Evolutionary conservation across 2,113 vertebrate genomes (phyloP).

Genomic region (Columbina picui): DNA sequence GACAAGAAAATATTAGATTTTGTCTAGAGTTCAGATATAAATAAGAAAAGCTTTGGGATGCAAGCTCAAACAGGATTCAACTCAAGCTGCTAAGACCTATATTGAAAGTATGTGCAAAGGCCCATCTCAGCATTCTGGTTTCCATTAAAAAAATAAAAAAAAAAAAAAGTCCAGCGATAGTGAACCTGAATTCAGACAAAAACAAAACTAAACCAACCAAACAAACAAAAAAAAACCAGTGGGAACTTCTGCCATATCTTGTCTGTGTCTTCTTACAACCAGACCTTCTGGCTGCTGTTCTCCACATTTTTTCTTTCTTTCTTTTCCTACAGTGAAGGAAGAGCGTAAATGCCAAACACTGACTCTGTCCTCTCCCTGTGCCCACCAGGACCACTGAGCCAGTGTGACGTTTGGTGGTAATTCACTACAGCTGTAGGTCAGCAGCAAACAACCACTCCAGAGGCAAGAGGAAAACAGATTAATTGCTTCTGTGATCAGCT

Average conservation of each 20-base stretch:
- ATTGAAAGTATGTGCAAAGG: neutral
- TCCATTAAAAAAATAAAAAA: neutral
- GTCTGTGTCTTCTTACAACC: neutral
- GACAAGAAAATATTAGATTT: neutral
- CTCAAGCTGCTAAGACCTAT: neutral
- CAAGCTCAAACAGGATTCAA: neutral
- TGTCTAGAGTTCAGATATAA: neutral
- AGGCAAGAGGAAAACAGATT: neutral
- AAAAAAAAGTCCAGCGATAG: neutral
- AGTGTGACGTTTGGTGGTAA: neutral
- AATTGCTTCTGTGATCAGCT: neutral
- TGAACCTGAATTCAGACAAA: neutral
- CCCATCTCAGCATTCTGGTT: neutral
- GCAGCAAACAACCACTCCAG: neutral
- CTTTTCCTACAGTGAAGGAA: neutral
- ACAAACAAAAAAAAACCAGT: neutral
- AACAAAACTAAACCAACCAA: neutral
- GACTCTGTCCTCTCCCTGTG: neutral
- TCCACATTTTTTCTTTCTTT: neutral
- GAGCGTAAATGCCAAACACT: fast-evolving
- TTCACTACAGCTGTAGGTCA: neutral
- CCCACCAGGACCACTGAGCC: neutral
- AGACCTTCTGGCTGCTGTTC: neutral
- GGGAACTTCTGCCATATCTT: neutral
- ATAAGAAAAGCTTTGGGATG: neutral